phyloP scores from a whole-genome alignment of 2,888 invertebrate species.

The Tenthredo distinguenda region DNA sequence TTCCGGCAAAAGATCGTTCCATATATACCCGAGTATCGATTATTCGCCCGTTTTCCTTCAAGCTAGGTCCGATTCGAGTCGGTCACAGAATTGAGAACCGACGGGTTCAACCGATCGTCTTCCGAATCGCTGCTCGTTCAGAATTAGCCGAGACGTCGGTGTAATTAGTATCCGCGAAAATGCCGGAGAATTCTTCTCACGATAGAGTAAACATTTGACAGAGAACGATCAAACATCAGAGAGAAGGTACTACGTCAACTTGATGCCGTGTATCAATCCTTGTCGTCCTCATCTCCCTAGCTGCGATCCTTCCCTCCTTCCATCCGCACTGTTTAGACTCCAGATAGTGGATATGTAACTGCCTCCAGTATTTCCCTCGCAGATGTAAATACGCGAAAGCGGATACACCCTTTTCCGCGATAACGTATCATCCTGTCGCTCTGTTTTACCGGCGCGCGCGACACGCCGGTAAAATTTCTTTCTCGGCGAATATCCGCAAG shows the following conservation, averaged over 20 bases:
- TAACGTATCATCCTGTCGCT: neutral
- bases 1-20: no score
- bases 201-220: neutral
- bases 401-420: neutral
- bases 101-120: neutral
- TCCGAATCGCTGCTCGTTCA: neutral
- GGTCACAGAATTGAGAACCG: neutral
- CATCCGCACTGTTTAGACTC: neutral
- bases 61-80: no score
- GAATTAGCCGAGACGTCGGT: neutral
- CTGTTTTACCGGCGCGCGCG: neutral
- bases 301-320: neutral
- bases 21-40: no score
- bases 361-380: neutral
- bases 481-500: neutral
- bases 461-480: neutral
- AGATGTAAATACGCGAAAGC: neutral
- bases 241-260: constrained; percentile 3
- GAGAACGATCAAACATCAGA: neutral
- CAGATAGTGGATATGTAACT: neutral
- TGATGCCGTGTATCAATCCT: constrained; percentile 17
- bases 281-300: neutral
- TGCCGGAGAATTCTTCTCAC: neutral
- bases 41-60: no score
- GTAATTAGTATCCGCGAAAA: neutral